Conservation (phyloP, 2,888 invertebrate genomes). For the Cyaniris semiargus region DNA sequence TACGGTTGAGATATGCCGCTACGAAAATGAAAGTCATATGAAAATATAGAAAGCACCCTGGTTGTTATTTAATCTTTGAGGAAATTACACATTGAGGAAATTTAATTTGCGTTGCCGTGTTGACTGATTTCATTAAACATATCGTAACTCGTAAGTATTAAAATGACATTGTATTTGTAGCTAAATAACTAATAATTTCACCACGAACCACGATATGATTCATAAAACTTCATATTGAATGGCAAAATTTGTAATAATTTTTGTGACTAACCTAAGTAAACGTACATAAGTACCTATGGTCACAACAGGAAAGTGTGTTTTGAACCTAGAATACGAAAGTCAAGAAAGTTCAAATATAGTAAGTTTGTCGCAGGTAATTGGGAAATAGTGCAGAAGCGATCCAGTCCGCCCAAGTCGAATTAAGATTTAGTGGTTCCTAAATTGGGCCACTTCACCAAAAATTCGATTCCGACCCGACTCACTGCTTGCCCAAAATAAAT, state of each 20-base stretch:
- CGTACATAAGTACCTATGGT: too few species aligned
- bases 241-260: too few species aligned
- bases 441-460: conserved; percentile 47
- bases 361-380: conserved; percentile 26
- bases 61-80: background rate
- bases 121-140: background rate
- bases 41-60: background rate
- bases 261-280: too few species aligned
- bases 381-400: conserved; percentile 33
- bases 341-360: background rate
- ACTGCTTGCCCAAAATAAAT: conserved; percentile 35
- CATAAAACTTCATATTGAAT: too few species aligned
- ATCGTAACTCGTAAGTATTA: background rate
- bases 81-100: background rate
- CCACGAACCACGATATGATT: too few species aligned
- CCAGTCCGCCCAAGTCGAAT: conserved; percentile 47
- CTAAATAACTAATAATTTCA: too few species aligned
- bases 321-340: background rate
- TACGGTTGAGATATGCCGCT: conserved; percentile 21
- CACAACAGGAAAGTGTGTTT: background rate
- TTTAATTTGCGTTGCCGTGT: background rate
- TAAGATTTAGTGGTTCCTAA: conserved; percentile 54
- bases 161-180: background rate
- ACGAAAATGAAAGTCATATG: conserved; percentile 12
- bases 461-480: conserved; percentile 33